These are phyloP conservation scores for Tinea semifulvella DNA, from an alignment of 2,888 invertebrate genomes.

Conservation along the genomic window DNA sequence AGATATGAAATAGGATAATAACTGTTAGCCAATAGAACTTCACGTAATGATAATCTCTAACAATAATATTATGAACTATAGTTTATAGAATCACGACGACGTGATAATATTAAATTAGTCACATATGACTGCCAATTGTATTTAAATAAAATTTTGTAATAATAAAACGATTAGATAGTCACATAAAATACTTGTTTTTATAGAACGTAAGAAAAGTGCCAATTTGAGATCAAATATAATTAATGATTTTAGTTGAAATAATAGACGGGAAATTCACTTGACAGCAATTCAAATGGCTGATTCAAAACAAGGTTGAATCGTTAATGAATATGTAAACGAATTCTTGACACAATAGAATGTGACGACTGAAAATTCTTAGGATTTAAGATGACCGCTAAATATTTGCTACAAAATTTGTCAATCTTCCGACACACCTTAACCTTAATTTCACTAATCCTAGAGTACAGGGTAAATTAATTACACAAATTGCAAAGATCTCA, in stretches of 20 bases:
- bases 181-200: conserved; percentile 45
- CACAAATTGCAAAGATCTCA: conserved; percentile 41
- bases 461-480: conserved; percentile 63
- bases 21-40: conserved; percentile 35
- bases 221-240: conserved; percentile 26
- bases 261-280: neutral
- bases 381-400: neutral
- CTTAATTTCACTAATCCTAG: conserved; percentile 56
- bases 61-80: conserved; percentile 28
- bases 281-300: too few relatives aligned
- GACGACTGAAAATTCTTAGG: conserved; percentile 4
- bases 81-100: conserved; percentile 39
- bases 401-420: conserved; percentile 6
- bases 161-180: conserved; percentile 54
- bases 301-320: neutral
- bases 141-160: conserved; percentile 40
- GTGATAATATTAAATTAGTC: conserved; percentile 56
- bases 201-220: conserved; percentile 57
- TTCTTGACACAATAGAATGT: conserved; percentile 1
- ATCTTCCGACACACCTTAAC: conserved; percentile 18
- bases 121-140: conserved; percentile 67
- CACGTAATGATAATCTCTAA: conserved; percentile 28
- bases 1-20: conserved; percentile 45
- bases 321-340: conserved; percentile 1
- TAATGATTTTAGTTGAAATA: neutral